Conservation (phyloP, 2,888 invertebrate species). For the Dryadula phaetusa region DNA sequence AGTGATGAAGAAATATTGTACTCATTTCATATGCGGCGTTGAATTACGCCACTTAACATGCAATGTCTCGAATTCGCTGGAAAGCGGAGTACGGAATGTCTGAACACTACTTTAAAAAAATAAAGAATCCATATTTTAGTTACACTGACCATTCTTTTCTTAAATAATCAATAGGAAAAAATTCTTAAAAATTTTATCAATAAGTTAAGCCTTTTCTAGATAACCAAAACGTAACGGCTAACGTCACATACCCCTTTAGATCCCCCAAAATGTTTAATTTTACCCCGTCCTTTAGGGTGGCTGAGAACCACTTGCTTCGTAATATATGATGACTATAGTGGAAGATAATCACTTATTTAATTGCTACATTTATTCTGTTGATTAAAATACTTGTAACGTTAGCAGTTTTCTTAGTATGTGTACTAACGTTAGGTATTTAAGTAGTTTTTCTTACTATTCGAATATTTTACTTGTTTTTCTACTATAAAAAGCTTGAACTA, state of each 20-base stretch:
- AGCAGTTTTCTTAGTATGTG: conserved; percentile 48
- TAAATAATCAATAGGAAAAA: no score
- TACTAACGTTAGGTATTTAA: conserved; percentile 12
- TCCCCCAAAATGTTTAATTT: conserved; percentile 82
- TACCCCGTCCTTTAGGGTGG: conserved; percentile 60
- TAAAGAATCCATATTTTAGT: no score
- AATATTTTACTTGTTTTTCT: not conserved
- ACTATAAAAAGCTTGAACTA: no score
- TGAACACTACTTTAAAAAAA: no score
- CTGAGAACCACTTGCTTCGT: conserved; percentile 67
- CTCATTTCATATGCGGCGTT: no score
- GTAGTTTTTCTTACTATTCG: not conserved
- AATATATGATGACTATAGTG: conserved; percentile 79
- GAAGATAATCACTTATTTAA: conserved; percentile 81
- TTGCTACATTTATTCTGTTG: conserved; percentile 82
- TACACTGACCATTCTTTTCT: no score
- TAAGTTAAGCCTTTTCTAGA: conserved; percentile 1
- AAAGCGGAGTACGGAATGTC: no score
- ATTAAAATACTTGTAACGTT: conserved; percentile 76
- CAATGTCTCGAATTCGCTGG: no score
- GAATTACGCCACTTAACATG: no score
- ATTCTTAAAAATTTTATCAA: not conserved
- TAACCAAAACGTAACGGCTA: conserved; percentile 23
- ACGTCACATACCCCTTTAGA: conserved; percentile 77
- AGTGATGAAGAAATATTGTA: no score